Evolutionary conservation across 2,888 invertebrate genomes (phyloP).

Genomic region (Dastarcus helophoroides): DNA sequence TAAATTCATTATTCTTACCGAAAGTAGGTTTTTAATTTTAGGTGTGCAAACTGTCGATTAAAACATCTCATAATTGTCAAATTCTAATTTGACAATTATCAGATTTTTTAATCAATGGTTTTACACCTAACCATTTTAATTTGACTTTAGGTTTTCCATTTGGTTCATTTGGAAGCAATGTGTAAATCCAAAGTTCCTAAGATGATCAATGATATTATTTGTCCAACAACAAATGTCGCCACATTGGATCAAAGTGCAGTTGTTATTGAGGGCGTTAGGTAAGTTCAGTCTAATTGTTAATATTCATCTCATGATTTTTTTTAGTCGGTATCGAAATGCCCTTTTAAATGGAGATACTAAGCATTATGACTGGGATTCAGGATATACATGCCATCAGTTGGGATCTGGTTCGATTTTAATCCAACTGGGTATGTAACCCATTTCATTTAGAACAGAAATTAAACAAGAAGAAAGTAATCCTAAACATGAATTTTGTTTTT

Average conservation of each 20-base stretch:
- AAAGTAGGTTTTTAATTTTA: no score
- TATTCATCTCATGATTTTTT: slow-evolving; percentile 12
- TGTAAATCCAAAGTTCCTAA: slow-evolving; percentile 68
- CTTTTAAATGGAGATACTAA: slow-evolving; percentile 89
- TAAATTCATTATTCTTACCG: no score
- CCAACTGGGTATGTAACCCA: slow-evolving; percentile 70
- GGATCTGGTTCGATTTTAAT: slow-evolving; percentile 91
- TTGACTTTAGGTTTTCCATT: slow-evolving; percentile 65
- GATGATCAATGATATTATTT: slow-evolving; percentile 62
- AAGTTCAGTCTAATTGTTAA: slow-evolving; percentile 11
- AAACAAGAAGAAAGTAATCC: no score
- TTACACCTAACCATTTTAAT: neutral
- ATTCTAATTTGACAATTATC: neutral
- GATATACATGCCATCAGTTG: slow-evolving; percentile 94
- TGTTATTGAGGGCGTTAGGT: slow-evolving; percentile 92
- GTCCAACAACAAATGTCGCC: slow-evolving; percentile 85
- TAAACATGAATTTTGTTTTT: no score
- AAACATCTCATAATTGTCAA: neutral
- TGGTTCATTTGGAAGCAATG: slow-evolving; percentile 84
- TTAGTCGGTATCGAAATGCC: slow-evolving; percentile 79
- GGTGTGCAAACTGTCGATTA: no score
- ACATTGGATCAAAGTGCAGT: slow-evolving; percentile 80
- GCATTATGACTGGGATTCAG: slow-evolving; percentile 97
- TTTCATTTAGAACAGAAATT: no score
- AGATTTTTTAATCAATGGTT: no score